Evolutionary conservation across 92 coral and sea anemone genomes (phyloP), one percentile per base, ranked within the genome.

Genomic region (Pocillopora meandrina): DNA sequence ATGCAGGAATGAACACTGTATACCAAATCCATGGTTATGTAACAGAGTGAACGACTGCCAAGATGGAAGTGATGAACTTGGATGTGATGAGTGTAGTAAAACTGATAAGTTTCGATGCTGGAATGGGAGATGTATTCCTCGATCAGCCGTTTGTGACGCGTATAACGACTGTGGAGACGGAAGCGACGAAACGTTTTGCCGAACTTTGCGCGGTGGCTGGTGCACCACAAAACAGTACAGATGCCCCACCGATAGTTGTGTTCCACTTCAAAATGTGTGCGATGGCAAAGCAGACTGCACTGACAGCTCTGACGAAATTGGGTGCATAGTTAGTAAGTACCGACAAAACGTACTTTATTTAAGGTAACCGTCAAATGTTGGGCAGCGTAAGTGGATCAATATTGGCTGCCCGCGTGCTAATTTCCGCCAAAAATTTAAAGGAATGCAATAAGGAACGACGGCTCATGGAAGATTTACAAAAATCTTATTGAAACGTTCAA

Each of bases 131-230:
- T 92, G 95, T 57, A 72, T 89, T 47, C 67, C 78, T 31, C 75
- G 72, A 55, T 63, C 87, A 5, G 57, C 79, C 21, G 90, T 92
- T 35, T 92, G 92, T 67, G 91, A 92, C 63, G 74, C 92, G 36
- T 87, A 86, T 71, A 92, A 86, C 56, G 92, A 92, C 80, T 92
- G 95, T 68, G 95, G 95, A 4, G 92, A 92, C 71, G 95, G 95
- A 18, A 85, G 92, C 16, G 95, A 92, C 20, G 95, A 92, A 72
- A 79, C 87, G 60, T 92, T 86, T 70, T 92, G 95, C 61, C 75
- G 77, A 21, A 56, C 89, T 56, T 65, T 80, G 52, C 17, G 58
- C 31, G 78, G 86, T 14, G 95, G 95, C 5, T 89, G 95, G 95
- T 92, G 95, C 59, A 87, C 75, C 9, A 65, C 76, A 15, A 56